Percentiles rank a stretch among this genome's conserved stretches.
These are phyloP conservation scores for Patella depressa DNA, from an alignment of 2,888 invertebrate species.

Conservation along the genomic window DNA sequence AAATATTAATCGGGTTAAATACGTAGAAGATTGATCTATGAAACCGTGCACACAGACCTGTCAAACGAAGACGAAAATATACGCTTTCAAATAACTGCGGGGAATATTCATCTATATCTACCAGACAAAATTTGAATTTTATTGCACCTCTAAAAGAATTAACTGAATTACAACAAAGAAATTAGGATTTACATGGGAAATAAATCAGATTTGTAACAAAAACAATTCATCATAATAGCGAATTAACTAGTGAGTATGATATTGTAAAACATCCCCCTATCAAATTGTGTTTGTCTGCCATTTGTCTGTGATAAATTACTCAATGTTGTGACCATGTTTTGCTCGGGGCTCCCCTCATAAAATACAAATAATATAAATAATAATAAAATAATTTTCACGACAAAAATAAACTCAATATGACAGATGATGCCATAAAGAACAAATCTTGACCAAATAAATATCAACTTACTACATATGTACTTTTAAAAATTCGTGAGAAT, in stretches of 20 bases:
- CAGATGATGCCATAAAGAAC: not conserved
- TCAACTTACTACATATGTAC: not conserved
- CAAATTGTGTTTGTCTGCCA: slow-evolving; percentile 3
- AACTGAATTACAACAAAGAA: not conserved
- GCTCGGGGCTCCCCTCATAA: not conserved
- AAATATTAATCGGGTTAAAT: not conserved
- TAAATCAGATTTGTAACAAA: slow-evolving; percentile 6
- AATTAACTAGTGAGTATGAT: not conserved
- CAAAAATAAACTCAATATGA: slow-evolving; percentile 5
- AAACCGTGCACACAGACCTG: too few species aligned
- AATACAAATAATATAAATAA: slow-evolving; percentile 12
- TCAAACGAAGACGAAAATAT: too few species aligned
- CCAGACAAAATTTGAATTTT: too few species aligned
- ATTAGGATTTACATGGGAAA: not conserved
- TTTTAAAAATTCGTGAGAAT: not conserved
- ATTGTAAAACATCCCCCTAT: slow-evolving; percentile 7
- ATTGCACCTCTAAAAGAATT: too few species aligned
- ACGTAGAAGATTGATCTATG: too few species aligned
- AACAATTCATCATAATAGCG: slow-evolving; percentile 1
- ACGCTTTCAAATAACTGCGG: too few species aligned
- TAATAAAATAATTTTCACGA: slow-evolving; percentile 5
- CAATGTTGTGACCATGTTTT: slow-evolving; percentile 6
- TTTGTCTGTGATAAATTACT: slow-evolving; percentile 7
- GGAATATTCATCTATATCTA: too few species aligned
- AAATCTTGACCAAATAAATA: slow-evolving; percentile 5